Evolutionary conservation across 30 jellyfish, hydroid and myxozoan genomes (phyloP).

Genomic region (Cassiopea xamachana): DNA sequence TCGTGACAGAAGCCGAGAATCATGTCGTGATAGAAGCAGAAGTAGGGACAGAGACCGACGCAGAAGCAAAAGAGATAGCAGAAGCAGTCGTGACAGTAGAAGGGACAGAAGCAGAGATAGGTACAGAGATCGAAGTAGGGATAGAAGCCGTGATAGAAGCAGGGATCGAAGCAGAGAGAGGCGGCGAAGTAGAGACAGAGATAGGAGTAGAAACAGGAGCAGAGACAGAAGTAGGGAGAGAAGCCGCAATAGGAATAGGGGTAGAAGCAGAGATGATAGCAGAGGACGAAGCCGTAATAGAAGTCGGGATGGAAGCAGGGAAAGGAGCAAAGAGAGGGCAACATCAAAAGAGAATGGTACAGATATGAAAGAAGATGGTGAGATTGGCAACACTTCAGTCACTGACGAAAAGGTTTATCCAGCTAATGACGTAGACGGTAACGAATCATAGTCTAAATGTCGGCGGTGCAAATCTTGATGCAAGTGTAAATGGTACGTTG

Average conservation of each 20-base stretch:
- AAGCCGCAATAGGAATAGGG: slow-evolving; percentile 58
- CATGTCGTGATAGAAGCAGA: slow-evolving; percentile 52
- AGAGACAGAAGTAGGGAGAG: slow-evolving; percentile 55
- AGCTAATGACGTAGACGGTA: background rate
- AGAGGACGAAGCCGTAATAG: slow-evolving; percentile 12
- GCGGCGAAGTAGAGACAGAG: slow-evolving; percentile 47
- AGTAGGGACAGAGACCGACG: slow-evolving; percentile 54
- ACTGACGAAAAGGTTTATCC: slow-evolving; percentile 11
- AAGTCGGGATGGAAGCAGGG: slow-evolving; percentile 68
- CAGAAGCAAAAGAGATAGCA: slow-evolving; percentile 37
- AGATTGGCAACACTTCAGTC: slow-evolving; percentile 27
- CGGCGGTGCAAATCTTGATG: no score
- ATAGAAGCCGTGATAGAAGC: slow-evolving; percentile 61
- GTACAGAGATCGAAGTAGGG: slow-evolving; percentile 66
- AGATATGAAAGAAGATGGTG: slow-evolving; percentile 60
- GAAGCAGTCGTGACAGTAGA: slow-evolving; percentile 51
- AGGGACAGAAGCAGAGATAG: slow-evolving; percentile 60
- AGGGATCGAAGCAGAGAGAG: slow-evolving; percentile 54
- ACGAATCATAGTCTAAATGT: background rate
- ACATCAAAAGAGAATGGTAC: slow-evolving; percentile 13
- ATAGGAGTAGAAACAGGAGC: slow-evolving; percentile 54
- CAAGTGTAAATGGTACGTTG: background rate
- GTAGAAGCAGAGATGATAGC: slow-evolving; percentile 38
- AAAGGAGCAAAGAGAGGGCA: slow-evolving; percentile 54
- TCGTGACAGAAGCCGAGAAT: slow-evolving; percentile 53